phyloP scores from a whole-genome alignment of 2,797 vertebrate genomes.

The Lutjanus campechanus region DNA sequence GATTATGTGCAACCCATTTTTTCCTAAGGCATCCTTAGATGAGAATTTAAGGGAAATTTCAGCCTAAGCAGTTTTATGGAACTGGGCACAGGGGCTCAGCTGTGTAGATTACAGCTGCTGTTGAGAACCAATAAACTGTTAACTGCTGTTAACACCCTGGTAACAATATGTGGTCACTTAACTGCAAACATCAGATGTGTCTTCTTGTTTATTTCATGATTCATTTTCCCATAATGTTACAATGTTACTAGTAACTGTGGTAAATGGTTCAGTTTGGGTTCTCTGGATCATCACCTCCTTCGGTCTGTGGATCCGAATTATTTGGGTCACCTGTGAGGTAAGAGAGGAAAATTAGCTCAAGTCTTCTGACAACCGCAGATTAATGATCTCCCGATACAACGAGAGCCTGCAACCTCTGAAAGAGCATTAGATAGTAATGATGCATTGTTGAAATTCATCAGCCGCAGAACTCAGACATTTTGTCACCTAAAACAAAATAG shows the following conservation, averaged over 20 bases:
- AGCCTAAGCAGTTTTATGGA: too few relatives aligned
- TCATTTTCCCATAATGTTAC: constrained; percentile 14
- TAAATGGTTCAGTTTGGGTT: constrained; percentile 25
- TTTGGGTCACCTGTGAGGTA: constrained; percentile 60
- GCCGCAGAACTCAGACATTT: background rate
- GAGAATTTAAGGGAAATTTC: too few relatives aligned
- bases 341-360: constrained; percentile 28
- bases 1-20: too few relatives aligned
- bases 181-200: background rate
- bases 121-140: too few relatives aligned
- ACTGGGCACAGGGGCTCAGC: too few relatives aligned
- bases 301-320: constrained; percentile 24
- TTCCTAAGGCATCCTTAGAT: too few relatives aligned
- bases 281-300: constrained; percentile 38
- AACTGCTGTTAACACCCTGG: too few relatives aligned
- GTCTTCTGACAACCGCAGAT: constrained; percentile 5
- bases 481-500: constrained; percentile 20
- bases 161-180: too few relatives aligned
- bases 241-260: background rate
- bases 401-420: background rate
- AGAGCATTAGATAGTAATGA: background rate
- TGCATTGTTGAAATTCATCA: constrained; percentile 4
- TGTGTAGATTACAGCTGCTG: too few relatives aligned
- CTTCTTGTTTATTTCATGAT: constrained; percentile 46
- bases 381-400: background rate